These are phyloP conservation scores for Aphaenogaster rudis DNA, from an alignment of 1,140 invertebrate genomes.

Conservation along the genomic window DNA sequence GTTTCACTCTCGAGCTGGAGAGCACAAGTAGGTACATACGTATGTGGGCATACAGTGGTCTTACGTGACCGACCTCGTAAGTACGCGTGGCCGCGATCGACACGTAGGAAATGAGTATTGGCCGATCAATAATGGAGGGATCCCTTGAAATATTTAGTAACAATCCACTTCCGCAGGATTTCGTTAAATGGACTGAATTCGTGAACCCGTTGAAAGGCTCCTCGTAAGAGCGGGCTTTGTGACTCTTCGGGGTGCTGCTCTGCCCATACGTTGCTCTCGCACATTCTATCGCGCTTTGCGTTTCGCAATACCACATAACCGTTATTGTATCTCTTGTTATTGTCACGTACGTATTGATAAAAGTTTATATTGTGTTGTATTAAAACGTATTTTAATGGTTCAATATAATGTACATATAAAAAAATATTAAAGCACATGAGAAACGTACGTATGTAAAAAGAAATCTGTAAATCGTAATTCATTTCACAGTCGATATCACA, in stretches of 20 bases:
- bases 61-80: conserved; percentile 70
- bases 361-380: conserved; percentile 1
- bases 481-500: neutral
- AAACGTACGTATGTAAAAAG: neutral
- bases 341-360: neutral
- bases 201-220: conserved; percentile 23
- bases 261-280: neutral
- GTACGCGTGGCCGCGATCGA: conserved; percentile 63
- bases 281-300: neutral
- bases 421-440: neutral
- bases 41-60: conserved; percentile 46
- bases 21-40: conserved; percentile 61
- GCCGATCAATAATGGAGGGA: conserved; percentile 68
- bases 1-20: conserved; percentile 38
- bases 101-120: conserved; percentile 68
- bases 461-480: neutral
- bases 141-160: conserved; percentile 67
- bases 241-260: neutral
- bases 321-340: conserved; percentile 9
- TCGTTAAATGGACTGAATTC: conserved; percentile 30
- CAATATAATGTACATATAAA: neutral
- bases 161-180: conserved; percentile 49
- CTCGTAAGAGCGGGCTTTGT: neutral
- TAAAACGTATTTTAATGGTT: conserved; percentile 1
- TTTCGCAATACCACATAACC: neutral